Evolutionary conservation across 2,797 vertebrate genomes (phyloP), one percentile per base, ranked within the genome.

Genomic region (Falco berigora): DNA sequence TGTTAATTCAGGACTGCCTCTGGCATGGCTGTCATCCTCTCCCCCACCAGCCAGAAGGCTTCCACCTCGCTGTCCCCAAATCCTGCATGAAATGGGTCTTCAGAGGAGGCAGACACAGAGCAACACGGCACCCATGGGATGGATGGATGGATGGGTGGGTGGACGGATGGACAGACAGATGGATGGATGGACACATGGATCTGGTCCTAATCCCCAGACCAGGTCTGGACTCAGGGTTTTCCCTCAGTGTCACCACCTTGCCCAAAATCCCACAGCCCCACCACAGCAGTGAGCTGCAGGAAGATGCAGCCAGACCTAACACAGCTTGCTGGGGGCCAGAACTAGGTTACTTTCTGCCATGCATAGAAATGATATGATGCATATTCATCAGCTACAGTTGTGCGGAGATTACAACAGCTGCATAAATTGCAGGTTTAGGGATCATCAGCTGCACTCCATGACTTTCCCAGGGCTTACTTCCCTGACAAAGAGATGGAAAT

Each of bases 321-420:
- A 5, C 62, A 89, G 78, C 58, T 85, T 87, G 76, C 66, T 44
- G 30, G 15, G 79, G 94, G 91, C 75, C 86, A 94, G 89, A 96
- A 96, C 62, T 96, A 94, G 96, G 95, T 96, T 97, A 66, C 73
- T 92, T 84, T 97, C 79, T 16, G 32, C 87, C 20, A 8, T 2
- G 75, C 82, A 96, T 91, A 92, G 82, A 95, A 92, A 97, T 86
- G 6, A 92, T 75, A 58, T 75, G 73, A 96, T 97, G 79, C 92
- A 95, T 96, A 96, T 96, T 97, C 92, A 96, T 96, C 85, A 94
- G 92, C 78, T 88, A 95, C 5, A 0, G 89, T 90, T 94, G 91
- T 91, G 75, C 5, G 0, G 42, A 94, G 84, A 92, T 94, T 95
- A 90, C 76, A 90, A 55, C 79, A 88, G 53, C 78, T 0, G 4